phyloP scores from a whole-genome alignment of 2,888 invertebrate species.

The Griposia aprilina region DNA sequence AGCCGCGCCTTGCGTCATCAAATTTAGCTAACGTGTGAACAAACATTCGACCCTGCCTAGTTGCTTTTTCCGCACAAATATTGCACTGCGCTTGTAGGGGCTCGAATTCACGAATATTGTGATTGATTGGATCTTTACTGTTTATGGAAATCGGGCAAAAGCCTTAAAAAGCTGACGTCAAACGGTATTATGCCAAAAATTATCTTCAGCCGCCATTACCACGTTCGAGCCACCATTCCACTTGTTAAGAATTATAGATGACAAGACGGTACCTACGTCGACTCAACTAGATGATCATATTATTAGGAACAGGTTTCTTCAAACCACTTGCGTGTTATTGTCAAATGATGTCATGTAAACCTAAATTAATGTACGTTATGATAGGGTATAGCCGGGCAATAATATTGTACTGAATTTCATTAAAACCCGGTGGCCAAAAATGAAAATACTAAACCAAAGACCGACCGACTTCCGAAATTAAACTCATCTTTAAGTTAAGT shows the following conservation, averaged over 20 bases:
- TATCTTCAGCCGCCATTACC: neutral
- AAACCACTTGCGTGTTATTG: neutral
- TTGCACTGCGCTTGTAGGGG: slow-evolving; percentile 77
- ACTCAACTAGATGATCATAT: neutral
- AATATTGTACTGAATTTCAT: neutral
- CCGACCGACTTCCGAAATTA: no score
- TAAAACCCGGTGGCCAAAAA: neutral
- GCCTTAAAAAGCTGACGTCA: neutral
- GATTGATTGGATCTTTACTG: slow-evolving; percentile 63
- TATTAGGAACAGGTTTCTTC: neutral
- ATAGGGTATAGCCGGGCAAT: neutral
- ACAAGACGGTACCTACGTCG: neutral
- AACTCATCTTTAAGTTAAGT: no score
- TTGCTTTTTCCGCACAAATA: slow-evolving; percentile 85
- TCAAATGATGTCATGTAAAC: neutral
- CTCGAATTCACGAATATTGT: slow-evolving; percentile 65
- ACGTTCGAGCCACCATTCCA: neutral
- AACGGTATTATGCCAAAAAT: neutral
- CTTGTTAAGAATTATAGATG: neutral
- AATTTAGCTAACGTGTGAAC: slow-evolving; percentile 89
- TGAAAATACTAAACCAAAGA: no score
- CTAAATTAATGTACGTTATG: neutral
- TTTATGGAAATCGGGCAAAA: slow-evolving; percentile 7
- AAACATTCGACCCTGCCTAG: slow-evolving; percentile 87
- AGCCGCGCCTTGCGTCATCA: slow-evolving; percentile 89